Evolutionary conservation across 1,140 invertebrate species (phyloP), one percentile per base, ranked within the genome.

Genomic region (Panagrolaimus sp.): DNA sequence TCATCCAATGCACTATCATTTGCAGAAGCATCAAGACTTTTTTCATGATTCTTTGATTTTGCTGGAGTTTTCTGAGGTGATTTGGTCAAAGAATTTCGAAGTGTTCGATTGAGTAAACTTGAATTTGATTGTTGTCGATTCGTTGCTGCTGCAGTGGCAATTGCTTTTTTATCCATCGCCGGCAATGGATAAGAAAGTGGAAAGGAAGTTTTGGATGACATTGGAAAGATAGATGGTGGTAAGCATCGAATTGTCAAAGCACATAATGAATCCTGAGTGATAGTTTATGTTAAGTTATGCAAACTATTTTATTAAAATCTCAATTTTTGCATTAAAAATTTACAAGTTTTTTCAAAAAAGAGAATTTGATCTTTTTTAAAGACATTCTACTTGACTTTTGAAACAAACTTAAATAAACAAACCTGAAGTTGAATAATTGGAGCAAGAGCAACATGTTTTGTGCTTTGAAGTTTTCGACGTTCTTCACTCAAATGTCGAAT

Each of bases 221-320:
- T 44, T 21, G 78, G 78, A 69, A 81, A 80, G 62, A 62, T 64
- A 38, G 67, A 15, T 26, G 32, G 67, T 4, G 78, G 79, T 28
- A 80, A 46, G 45, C 78, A 80, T 24, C 76, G 71, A 9, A 80
- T 64, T 47, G 78, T 81, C 10, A 80, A 67, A 7, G 78, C 69
- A 52, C 74, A 80, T 9, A 80, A 52, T 7, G 78, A 80, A 63
- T 80, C 78, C 78, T 80, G 65, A n/a, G n/a, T n/a, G n/a, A 79
- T 70, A 38, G 17, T 47, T 63, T 38, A 67, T 26, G 24, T n/a
- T n/a, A n/a, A 24, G 15, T n/a, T n/a, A 65, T 26, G 26, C 32
- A 64, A 28, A 24, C 12, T 21, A 72, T 15, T 26, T n/a, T n/a
- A n/a, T n/a, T n/a, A n/a, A n/a, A n/a, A n/a, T n/a, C n/a, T n/a